Base-by-base conservation (phyloP, 2,113 vertebrate genomes). In the Orthonyx spaldingii region DNA sequence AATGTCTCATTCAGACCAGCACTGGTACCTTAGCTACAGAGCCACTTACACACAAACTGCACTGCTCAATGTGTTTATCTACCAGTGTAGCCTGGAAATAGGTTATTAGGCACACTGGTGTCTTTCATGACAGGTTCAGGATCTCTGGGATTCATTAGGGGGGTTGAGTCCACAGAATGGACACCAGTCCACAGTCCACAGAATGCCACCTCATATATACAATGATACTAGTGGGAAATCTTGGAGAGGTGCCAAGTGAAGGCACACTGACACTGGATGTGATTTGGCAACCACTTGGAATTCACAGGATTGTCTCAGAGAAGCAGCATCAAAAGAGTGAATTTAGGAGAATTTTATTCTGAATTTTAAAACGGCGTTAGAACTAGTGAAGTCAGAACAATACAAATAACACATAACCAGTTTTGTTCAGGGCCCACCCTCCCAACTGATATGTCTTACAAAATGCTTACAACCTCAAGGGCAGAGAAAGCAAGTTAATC, bases 1-100 rank as follows among this genome's bases (percentile, higher is more conserved):
- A 94, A 92, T 61, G 33, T 63, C 57, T 69, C 59, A 47, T 86
- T 94, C 63, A 93, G 59, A 27, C 28, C 55, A 74, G 78, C 22
- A 3, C 27, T 8, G 7, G 10, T 49, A 39, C 87, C 27, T 18
- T 5, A 72, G 37, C 46, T 76, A 8, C 63, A 46, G 63, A 87
- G 74, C 47, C 15, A 5, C 39, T 59, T 39, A 35, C 3, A 21
- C 53, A 69, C 37, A 27, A 44, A 41, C 32, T 57, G 57, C 21
- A 9, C 42, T n/a, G 35, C 65, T 91, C 37, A 9, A 4, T 16
- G 5, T 49, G 41, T 61, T 87, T 78, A 23, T 92, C 37, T 16
- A 53, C 27, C 70, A 27, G 16, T 1, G 8, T 7, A 82, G n/a
- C 53, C 41, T 93, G 77, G 39, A 94, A 93, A 83, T 23, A 27